These are phyloP conservation scores for Melangyna quadrimaculata DNA, from an alignment of 2,888 invertebrate genomes.

Conservation along the genomic window DNA sequence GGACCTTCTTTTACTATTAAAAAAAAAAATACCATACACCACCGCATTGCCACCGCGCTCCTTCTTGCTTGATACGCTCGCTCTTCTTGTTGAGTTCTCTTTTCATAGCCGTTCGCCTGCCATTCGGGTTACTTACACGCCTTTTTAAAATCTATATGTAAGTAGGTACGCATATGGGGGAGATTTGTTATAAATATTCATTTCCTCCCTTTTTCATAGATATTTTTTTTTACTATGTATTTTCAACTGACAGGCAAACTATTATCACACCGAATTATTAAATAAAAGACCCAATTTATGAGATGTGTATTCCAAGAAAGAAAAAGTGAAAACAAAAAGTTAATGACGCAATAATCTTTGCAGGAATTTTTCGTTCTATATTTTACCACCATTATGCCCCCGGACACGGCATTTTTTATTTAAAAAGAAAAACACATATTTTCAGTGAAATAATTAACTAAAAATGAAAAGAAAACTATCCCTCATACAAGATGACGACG, in stretches of 20 bases:
- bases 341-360: constrained; percentile 62
- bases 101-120: constrained; percentile 45
- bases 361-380: constrained; percentile 16
- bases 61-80: not conserved
- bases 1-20: constrained; percentile 67
- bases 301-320: not conserved
- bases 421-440: constrained; percentile 34
- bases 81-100: constrained; percentile 43
- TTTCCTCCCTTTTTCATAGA: not conserved
- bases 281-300: not conserved
- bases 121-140: constrained; percentile 67
- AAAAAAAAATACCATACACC: constrained; percentile 54
- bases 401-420: constrained; percentile 41
- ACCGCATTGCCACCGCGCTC: constrained; percentile 8
- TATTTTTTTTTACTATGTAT: not conserved
- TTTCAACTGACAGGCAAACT: not conserved
- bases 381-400: constrained; percentile 32
- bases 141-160: constrained; percentile 59
- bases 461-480: not conserved
- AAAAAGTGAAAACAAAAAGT: constrained; percentile 22
- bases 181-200: constrained; percentile 26
- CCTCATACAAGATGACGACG: constrained; percentile 1
- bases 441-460: not conserved
- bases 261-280: constrained; percentile 5
- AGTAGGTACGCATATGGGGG: constrained; percentile 19